Conservation (phyloP, 2,797 vertebrate species). For the Stomatorhinus walkeri region DNA sequence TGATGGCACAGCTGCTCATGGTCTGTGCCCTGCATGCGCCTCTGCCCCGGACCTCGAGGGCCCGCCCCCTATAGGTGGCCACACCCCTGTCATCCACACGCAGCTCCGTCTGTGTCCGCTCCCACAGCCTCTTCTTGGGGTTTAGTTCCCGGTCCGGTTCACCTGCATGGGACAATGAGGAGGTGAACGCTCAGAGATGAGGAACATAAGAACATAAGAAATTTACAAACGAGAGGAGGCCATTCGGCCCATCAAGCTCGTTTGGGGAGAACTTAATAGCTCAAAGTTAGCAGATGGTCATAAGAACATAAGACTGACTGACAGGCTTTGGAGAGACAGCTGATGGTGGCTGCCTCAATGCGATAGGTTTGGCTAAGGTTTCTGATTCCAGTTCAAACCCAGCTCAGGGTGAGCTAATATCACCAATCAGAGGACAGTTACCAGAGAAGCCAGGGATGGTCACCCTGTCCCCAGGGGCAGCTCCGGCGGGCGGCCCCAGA, state of each 20-base stretch:
- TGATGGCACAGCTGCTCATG: slow-evolving; percentile 74
- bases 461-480: slow-evolving; percentile 80
- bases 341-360: not conserved
- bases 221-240: too few relatives aligned
- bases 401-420: not conserved
- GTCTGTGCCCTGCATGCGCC: slow-evolving; percentile 76
- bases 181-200: not conserved
- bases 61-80: slow-evolving; percentile 77
- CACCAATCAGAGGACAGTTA: slow-evolving; percentile 42
- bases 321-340: not conserved
- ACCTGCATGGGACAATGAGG: slow-evolving; percentile 52
- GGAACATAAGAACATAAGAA: too few relatives aligned
- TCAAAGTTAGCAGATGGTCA: too few relatives aligned
- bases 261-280: too few relatives aligned
- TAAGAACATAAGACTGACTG: too few relatives aligned
- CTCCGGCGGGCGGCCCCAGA: slow-evolving; percentile 69
- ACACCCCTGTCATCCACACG: slow-evolving; percentile 69
- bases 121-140: slow-evolving; percentile 80
- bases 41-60: slow-evolving; percentile 85
- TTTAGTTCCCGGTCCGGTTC: slow-evolving; percentile 81
- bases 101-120: slow-evolving; percentile 77
- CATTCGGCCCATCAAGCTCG: too few relatives aligned
- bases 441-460: slow-evolving; percentile 77
- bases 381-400: not conserved
- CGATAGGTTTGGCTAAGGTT: not conserved